Evolutionary conservation across 2,888 invertebrate genomes (phyloP).

Genomic region (Drosophila cognata): DNA sequence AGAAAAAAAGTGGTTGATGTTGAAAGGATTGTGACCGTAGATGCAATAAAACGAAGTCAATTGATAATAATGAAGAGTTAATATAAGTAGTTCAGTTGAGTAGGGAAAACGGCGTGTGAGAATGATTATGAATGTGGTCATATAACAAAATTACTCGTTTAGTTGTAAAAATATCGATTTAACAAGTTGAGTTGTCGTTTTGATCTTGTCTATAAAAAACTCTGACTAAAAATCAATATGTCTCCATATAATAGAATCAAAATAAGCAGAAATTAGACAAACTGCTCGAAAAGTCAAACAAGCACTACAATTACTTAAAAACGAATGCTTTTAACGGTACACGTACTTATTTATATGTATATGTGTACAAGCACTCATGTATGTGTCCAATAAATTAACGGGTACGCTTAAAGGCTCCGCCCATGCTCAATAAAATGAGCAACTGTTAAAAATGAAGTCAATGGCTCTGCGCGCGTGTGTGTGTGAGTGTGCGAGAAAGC

Average conservation of each 20-base stretch:
- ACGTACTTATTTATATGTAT: not conserved
- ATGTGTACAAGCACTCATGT: not conserved
- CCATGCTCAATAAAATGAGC: slow-evolving; percentile 71
- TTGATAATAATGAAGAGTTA: slow-evolving; percentile 47
- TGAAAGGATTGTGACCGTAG: slow-evolving; percentile 17
- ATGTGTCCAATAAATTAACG: slow-evolving; percentile 49
- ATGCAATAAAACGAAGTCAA: slow-evolving; percentile 50
- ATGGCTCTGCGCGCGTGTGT: slow-evolving; percentile 30
- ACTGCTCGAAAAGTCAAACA: not conserved
- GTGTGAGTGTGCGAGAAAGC: slow-evolving; percentile 39
- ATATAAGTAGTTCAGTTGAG: slow-evolving; percentile 20
- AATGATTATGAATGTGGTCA: not conserved
- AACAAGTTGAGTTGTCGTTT: not conserved
- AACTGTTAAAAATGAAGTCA: slow-evolving; percentile 77
- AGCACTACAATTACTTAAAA: slow-evolving; percentile 31
- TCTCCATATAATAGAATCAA: not conserved
- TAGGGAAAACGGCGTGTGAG: not conserved
- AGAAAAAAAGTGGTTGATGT: slow-evolving; percentile 21
- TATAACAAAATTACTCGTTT: not conserved
- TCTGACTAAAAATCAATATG: not conserved
- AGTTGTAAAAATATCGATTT: not conserved
- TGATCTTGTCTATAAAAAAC: not conserved
- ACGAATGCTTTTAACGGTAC: slow-evolving; percentile 21
- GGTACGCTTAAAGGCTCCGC: slow-evolving; percentile 59
- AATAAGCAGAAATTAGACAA: not conserved